Conservation (phyloP, 2,888 invertebrate genomes). For the Orthosia incerta region DNA sequence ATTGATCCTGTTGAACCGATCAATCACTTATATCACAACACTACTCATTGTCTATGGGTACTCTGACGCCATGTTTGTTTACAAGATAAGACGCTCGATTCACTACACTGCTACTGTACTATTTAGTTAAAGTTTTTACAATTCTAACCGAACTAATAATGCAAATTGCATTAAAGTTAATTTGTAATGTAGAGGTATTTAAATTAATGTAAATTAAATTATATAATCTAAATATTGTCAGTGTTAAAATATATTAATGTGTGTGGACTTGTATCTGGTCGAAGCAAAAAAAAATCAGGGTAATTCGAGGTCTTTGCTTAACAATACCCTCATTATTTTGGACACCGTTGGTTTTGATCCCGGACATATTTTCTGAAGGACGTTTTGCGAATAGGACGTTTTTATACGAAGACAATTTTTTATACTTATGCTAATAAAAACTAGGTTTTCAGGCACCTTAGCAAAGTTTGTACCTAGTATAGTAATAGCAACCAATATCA, state of each 20-base stretch:
- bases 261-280: neutral
- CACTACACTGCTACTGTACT: conserved; percentile 1
- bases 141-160: neutral
- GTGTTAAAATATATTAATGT: neutral
- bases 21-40: conserved; percentile 56
- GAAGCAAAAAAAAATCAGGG: too few relatives aligned
- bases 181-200: conserved; percentile 9
- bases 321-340: neutral
- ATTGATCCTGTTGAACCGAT: conserved; percentile 49
- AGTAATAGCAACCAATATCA: too few relatives aligned
- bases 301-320: neutral
- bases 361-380: neutral
- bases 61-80: conserved; percentile 57
- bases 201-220: conserved; percentile 8
- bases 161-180: neutral
- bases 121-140: conserved; percentile 12
- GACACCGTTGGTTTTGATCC: neutral
- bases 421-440: too few relatives aligned
- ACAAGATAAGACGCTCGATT: conserved; percentile 43
- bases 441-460: neutral
- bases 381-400: too few relatives aligned
- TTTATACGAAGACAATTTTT: too few relatives aligned
- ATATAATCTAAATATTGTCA: neutral
- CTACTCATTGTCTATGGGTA: conserved; percentile 55
- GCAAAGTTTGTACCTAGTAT: neutral